Evolutionary conservation across 2,888 invertebrate genomes (phyloP), one percentile per base, ranked within the genome.

Genomic region (Eurois occulta): DNA sequence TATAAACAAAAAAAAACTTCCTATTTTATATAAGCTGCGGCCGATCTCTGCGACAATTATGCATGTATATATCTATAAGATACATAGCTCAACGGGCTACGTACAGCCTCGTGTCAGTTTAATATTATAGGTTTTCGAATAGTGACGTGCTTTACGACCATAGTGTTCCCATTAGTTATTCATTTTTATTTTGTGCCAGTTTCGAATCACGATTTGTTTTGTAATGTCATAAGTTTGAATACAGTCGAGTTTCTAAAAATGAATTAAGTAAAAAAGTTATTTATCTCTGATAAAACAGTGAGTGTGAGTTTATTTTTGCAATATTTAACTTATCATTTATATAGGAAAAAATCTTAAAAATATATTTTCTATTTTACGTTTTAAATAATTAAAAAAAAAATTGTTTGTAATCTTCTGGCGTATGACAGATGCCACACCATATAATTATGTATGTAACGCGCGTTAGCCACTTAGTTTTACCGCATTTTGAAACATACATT

Each of bases 121-220:
- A 48, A 28, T 52, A 73, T 35, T 28, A 64, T 28, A 52, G 35
- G 46, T 43, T 74, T 84, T 58, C 11, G 38, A 35, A 71, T 11
- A 74, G 67, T 74, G 84, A 77, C 81, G 84, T 83, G 84, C 72
- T 72, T 38, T 38, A 71, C n/a, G 48, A 65, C 13, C 10, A 13
- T n/a, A 21, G 21, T 62, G 21, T 24, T 16, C 6, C 5, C 8
- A 41, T 24, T 7, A 11, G 7, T 28, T 18, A 72, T 32, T 32
- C 38, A 6, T 38, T 46, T 21, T 60, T 18, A 8, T 21, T 74
- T 46, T 32, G 46, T 41, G 75, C 24, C 41, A 58, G 7, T 28
- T 13, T 32, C 0, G 7, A 7, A 11, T 1, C 16, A 1, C 2
- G 6, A n/a, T 41, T 32, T 18, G 24, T 67, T 67, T 70, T 24